Base-by-base conservation (phyloP, 1,140 invertebrate species). In the Drosophila tropicalis region DNA sequence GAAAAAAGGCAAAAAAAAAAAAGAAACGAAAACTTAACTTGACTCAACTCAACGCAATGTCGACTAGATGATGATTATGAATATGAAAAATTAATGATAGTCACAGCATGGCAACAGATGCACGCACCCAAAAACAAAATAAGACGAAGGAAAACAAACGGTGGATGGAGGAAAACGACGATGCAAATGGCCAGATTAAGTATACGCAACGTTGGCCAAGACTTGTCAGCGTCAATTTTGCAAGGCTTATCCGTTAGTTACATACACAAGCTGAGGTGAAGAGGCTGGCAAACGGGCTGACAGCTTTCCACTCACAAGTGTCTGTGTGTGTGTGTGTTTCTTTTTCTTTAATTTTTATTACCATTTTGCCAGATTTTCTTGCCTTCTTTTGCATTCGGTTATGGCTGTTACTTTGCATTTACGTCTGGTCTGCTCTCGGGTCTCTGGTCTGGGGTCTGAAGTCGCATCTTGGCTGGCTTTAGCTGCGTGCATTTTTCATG, bases 31-130 rank as follows among this genome's bases (percentile, higher is more conserved):
- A 86, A 67, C 79, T 63, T 17, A 51, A 61, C 55, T 51, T n/a
- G 19, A 47, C 15, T 17, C 41, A 47, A 47, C 44, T 6, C 22
- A 25, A 25, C 22, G 58, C 64, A 36, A 81, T 84, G 76, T 72
- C 76, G 83, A 80, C 76, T 77, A 76, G 83, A 86, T 87, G 83
- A 86, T 87, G 84, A 87, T 87, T 87, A 87, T 87, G 84, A 87
- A 82, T 87, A 89, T 87, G 84, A 87, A 87, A 87, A 84, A 87
- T 89, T 87, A 87, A 87, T 87, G 84, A 87, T 87, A 89, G 84
- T 89, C 84, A 89, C 84, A 87, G 84, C 84, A 87, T 89, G 84
- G 79, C 83, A 87, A 77, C 80, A 82, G 83, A 83, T 83, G 84
- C 83, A 87, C 83, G 82, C 82, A 87, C 69, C 70, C 41, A 17